Base-by-base conservation (phyloP, 2,113 vertebrate species). In the Gnathonemus echidnorhynchus region DNA sequence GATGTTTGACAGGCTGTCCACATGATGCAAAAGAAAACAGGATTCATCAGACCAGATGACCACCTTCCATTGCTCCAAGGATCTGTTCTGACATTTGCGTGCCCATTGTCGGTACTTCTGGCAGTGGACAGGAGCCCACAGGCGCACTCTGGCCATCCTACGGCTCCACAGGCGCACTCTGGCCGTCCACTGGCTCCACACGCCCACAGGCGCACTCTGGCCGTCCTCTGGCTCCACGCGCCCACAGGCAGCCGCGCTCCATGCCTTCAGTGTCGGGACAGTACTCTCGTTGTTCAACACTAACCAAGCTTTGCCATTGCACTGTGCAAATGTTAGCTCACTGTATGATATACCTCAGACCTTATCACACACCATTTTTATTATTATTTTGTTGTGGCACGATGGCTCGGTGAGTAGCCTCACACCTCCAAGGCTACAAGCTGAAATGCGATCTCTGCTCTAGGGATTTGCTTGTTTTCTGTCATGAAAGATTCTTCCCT, bases 151-250 rank as follows among this genome's bases (percentile, higher is more conserved):
- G 53, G 19, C 17, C 15, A 1, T 21, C 15, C 5, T 1, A 0
- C 5, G 17, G 52, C 52, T 13, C 0, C 52, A 5, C 52, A 15
- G 50, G 50, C 3, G 7, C 50, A 3, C 50, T 0, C 50, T 52
- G 50, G 50, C 49, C 13, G 13, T 15, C 49, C 3, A 3, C 0
- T 52, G 50, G 50, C 50, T 52, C 0, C 50, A 52, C 50, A 15
- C 0, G 13, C 50, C 49, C 49, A 1, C 50, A 17, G 50, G 50
- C 3, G 0, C 50, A 3, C 50, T 4, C 50, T 17, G 50, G 50
- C 13, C 13, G 0, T 52, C 15, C 1, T 5, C 0, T 17, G 50
- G 50, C 50, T 52, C 0, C 50, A 52, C 15, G 1, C 0, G 49
- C 49, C 50, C 50, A 5, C 52, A 53, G 52, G 15, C 15, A 52